Evolutionary conservation across 2,797 vertebrate species (phyloP).

Genomic region (Enteromius viviparus): DNA sequence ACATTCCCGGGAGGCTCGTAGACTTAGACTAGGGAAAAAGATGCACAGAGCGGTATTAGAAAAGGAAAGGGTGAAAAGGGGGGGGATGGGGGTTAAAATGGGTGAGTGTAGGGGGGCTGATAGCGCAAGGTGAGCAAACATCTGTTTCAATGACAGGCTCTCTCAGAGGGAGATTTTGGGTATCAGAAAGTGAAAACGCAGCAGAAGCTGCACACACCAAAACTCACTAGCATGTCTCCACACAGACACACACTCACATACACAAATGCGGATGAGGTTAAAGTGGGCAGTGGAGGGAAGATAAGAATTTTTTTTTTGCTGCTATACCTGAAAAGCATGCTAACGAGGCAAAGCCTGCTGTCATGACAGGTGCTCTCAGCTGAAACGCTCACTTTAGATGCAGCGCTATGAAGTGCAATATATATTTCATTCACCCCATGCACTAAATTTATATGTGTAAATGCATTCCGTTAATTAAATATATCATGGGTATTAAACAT

Average conservation of each 20-base stretch:
- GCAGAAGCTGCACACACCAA: constrained; percentile 27
- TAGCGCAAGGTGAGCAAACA: constrained; percentile 45
- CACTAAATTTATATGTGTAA: constrained; percentile 18
- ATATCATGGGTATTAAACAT: neutral
- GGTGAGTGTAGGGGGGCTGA: neutral
- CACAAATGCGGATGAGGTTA: constrained; percentile 30
- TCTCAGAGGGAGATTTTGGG: constrained; percentile 40
- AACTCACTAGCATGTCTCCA: constrained; percentile 30
- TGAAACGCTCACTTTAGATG: constrained; percentile 36
- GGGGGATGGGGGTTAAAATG: neutral
- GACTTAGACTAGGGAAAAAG: constrained; percentile 81
- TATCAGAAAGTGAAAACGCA: constrained; percentile 49
- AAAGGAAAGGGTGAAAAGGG: neutral
- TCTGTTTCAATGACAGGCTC: constrained; percentile 49
- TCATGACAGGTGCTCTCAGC: constrained; percentile 38
- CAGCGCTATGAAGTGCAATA: constrained; percentile 16
- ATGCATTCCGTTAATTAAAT: constrained; percentile 6
- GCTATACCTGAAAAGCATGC: constrained; percentile 34
- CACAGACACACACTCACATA: constrained; percentile 44
- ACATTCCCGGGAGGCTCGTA: constrained; percentile 90
- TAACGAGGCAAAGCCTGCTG: constrained; percentile 36
- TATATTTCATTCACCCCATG: constrained; percentile 12
- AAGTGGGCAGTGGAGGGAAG: constrained; percentile 27
- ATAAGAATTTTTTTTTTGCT: constrained; percentile 31
- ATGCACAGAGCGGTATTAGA: neutral